Conservation (phyloP, 2,797 vertebrate species). For the Argya squamiceps region DNA sequence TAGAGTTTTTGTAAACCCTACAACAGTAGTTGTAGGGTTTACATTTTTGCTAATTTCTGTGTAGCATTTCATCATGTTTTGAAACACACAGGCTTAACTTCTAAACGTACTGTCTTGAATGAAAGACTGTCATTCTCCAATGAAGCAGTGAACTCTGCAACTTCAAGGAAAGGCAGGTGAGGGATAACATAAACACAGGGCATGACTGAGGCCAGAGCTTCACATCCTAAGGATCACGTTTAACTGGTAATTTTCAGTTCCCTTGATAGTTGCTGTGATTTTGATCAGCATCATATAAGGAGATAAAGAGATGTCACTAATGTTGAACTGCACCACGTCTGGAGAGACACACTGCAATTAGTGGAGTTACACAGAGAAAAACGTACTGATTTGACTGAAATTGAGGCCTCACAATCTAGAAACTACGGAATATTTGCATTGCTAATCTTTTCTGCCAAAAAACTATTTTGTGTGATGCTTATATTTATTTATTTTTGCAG, state of each 20-base stretch:
- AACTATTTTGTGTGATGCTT: background rate
- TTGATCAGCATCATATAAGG: background rate
- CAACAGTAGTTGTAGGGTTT: background rate
- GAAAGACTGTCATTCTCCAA: background rate
- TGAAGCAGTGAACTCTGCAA: background rate
- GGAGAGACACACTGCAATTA: background rate
- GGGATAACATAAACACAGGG: background rate
- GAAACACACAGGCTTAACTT: background rate
- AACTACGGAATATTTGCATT: background rate
- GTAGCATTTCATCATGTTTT: background rate
- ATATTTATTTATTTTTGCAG: background rate
- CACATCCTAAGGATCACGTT: background rate
- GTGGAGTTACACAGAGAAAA: background rate
- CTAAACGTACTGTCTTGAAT: background rate
- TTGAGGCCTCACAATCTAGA: background rate
- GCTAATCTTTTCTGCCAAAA: background rate
- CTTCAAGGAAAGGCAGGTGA: background rate
- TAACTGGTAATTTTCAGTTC: background rate
- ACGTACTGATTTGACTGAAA: background rate
- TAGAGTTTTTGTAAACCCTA: background rate
- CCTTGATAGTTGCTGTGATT: background rate
- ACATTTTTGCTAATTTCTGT: background rate
- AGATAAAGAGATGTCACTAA: background rate
- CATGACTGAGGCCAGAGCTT: background rate
- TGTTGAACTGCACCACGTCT: fast-evolving